Conservation (phyloP, 2,888 invertebrate species). For the Drosophila silvestris region DNA sequence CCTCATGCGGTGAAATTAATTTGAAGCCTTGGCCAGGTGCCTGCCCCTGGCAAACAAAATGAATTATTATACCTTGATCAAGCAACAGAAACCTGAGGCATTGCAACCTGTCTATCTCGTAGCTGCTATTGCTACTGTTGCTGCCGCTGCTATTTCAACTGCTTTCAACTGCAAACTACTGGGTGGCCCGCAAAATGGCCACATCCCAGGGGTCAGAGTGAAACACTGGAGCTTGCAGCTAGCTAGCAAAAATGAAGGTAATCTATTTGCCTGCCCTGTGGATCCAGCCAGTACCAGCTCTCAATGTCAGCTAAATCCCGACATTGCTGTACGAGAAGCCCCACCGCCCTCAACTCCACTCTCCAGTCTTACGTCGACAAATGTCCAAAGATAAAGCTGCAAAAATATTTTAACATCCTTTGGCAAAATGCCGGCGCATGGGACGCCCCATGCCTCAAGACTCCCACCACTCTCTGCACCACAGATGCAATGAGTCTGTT, state of each 20-base stretch:
- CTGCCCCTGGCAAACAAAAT: slow-evolving; percentile 24
- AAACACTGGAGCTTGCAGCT: slow-evolving; percentile 18
- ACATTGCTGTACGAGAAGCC: slow-evolving; percentile 68
- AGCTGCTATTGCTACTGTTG: background rate
- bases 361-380: slow-evolving; percentile 42
- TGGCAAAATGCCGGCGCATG: slow-evolving; percentile 68
- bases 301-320: slow-evolving; percentile 77
- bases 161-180: slow-evolving; percentile 61
- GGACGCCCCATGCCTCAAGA: slow-evolving; percentile 14
- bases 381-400: slow-evolving; percentile 78
- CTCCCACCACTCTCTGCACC: background rate
- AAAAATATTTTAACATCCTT: slow-evolving; percentile 81
- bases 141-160: background rate
- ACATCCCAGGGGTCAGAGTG: slow-evolving; percentile 68
- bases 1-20: slow-evolving; percentile 75
- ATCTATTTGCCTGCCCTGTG: slow-evolving; percentile 71
- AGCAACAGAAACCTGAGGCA: slow-evolving; percentile 4
- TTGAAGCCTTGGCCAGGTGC: slow-evolving; percentile 64
- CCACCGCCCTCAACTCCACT: background rate
- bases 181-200: slow-evolving; percentile 74
- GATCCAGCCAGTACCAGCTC: slow-evolving; percentile 51
- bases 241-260: slow-evolving; percentile 62
- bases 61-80: slow-evolving; percentile 12
- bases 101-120: slow-evolving; percentile 27
- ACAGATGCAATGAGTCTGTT: slow-evolving; percentile 49